Base-by-base conservation (phyloP, 2,888 invertebrate species). In the Frankliniella intonsa region DNA sequence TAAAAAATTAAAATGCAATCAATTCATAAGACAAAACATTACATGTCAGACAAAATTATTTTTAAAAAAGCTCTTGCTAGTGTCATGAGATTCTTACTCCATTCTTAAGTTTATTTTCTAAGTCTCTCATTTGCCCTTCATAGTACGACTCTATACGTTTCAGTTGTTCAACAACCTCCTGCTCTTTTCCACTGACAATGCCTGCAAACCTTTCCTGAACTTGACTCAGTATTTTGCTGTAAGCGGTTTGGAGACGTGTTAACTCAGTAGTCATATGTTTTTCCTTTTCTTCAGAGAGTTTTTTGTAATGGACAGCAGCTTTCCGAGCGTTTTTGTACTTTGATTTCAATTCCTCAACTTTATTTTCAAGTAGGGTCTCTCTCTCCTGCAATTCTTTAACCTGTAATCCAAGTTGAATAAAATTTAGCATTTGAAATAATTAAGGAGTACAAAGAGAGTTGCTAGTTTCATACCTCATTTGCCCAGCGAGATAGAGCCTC, bases 281-380 rank as follows among this genome's bases (percentile, higher is more conserved):
- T 2, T 76, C 69, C 25, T 76, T 76, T 22, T 76, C 69, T 25
- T 76, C 69, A 25, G 25, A 25, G 5, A 76, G 12, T 22, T 76
- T 76, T 76, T 22, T 76, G 25, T 76, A 76, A 25, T 76, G 69
- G 8, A 76, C 10, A 76, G 69, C 69, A 76, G 69, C 69, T 76
- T 76, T 76, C 8, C 25, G 22, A 25, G 69, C 69, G 22, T 76
- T 76, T 76, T 76, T 76, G 9, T 76, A 76, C 1, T 76, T 76
- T 12, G 22, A 22, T 5, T 76, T 76, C 10, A 76, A 25, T 76
- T 76, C 69, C 12, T 76, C 69, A 22, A 76, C 25, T 76, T 76
- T 22, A 1, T 9, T 12, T 76, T 76, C 25, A 25, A 76, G 69
- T 9, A 22, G 25, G 25, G 25, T 12, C 12, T 76, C 25, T 11